Percentiles rank a stretch among this genome's conserved stretches.
These are phyloP conservation scores for Lithophane semibrunnea DNA, from an alignment of 2,888 invertebrate species.

Conservation along the genomic window DNA sequence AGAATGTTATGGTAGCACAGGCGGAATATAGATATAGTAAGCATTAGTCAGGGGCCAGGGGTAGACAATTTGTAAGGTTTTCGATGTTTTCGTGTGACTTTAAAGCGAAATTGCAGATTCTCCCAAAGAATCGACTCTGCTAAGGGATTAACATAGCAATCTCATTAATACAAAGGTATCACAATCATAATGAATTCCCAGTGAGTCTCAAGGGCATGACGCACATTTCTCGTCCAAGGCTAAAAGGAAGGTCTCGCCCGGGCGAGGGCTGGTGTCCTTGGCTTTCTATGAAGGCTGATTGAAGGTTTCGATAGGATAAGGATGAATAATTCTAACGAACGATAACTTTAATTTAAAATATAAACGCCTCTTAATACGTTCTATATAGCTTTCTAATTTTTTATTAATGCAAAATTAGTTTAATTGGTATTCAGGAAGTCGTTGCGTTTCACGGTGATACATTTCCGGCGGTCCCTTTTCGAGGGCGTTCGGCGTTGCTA, in stretches of 20 bases:
- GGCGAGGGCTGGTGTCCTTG: slow-evolving; percentile 78
- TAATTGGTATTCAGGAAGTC: slow-evolving; percentile 79
- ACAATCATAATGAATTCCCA: slow-evolving; percentile 44
- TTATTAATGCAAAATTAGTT: slow-evolving; percentile 51
- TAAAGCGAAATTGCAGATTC: neutral
- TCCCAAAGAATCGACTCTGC: slow-evolving; percentile 9
- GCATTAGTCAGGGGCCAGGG: slow-evolving; percentile 8
- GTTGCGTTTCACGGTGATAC: slow-evolving; percentile 77
- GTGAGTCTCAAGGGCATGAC: slow-evolving; percentile 73
- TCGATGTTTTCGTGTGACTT: slow-evolving; percentile 1
- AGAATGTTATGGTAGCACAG: slow-evolving; percentile 37
- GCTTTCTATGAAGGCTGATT: slow-evolving; percentile 67
- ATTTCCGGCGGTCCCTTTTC: slow-evolving; percentile 82
- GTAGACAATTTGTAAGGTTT: slow-evolving; percentile 4
- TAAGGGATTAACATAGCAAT: slow-evolving; percentile 14
- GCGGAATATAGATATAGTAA: slow-evolving; percentile 26
- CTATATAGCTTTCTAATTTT: slow-evolving; percentile 41
- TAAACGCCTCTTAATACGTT: neutral
- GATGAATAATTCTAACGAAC: neutral
- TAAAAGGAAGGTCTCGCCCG: slow-evolving; percentile 77
- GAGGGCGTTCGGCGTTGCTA: slow-evolving; percentile 79
- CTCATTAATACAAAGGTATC: slow-evolving; percentile 28
- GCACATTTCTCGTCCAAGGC: slow-evolving; percentile 76
- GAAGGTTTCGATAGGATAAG: slow-evolving; percentile 28
- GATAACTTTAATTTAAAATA: slow-evolving; percentile 11